A percentile compares a stretch with the other conserved stretches of the same genome.
These are phyloP conservation scores for Altica lythri DNA, from an alignment of 2,888 invertebrate genomes.

Conservation along the genomic window DNA sequence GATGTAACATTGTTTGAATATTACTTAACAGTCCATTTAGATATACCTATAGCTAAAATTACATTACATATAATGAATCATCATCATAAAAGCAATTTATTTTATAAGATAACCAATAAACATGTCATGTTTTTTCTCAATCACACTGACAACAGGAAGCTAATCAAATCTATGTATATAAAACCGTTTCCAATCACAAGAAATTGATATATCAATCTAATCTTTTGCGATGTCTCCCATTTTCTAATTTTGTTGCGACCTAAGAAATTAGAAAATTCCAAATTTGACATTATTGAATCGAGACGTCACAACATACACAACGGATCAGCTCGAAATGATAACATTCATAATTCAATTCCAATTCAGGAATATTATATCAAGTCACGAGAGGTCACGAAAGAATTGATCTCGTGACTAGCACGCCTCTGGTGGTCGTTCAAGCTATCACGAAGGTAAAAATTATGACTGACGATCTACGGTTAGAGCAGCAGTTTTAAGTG, in stretches of 20 bases:
- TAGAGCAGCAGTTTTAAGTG: slow-evolving; percentile 48
- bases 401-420: slow-evolving; percentile 46
- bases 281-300: slow-evolving; percentile 7
- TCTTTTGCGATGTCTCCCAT: neutral
- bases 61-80: too few species aligned
- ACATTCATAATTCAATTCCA: slow-evolving; percentile 23
- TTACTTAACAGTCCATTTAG: too few species aligned
- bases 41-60: too few species aligned
- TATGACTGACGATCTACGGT: slow-evolving; percentile 42
- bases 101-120: too few species aligned
- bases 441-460: slow-evolving; percentile 41
- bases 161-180: neutral
- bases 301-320: slow-evolving; percentile 4
- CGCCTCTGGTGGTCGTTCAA: slow-evolving; percentile 48
- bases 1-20: too few species aligned
- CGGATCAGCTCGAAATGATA: slow-evolving; percentile 15
- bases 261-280: slow-evolving; percentile 3
- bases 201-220: neutral
- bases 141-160: too few species aligned
- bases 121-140: too few species aligned
- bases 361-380: slow-evolving; percentile 22
- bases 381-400: slow-evolving; percentile 24
- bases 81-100: too few species aligned
- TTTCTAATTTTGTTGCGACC: neutral
- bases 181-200: neutral